Evolutionary conservation across 2,113 vertebrate genomes (phyloP), one percentile per base, ranked within the genome.

Genomic region (Himantopus leucocephalus): DNA sequence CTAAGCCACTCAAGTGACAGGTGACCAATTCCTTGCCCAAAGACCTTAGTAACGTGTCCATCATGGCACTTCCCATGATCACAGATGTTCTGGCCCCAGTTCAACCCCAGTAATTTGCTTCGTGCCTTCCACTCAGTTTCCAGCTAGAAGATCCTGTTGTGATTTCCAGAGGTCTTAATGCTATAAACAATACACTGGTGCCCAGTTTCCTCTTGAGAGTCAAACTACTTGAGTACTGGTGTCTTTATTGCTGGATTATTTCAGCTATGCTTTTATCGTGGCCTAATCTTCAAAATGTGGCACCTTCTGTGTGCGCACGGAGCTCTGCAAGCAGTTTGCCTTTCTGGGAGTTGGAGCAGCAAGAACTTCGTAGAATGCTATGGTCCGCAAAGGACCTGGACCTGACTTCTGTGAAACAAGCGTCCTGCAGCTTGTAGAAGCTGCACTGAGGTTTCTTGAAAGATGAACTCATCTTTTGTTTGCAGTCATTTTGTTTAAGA

Each of bases 41-140:
- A 68, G 66, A 59, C 39, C 22, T 62, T 2, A 20, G 16, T 18
- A 35, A 10, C 5, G 12, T 0, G 0, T 32, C 45, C 29, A 29
- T 64, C 1, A 0, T 10, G 23, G 35, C 34, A 24, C 13, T 63
- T 70, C 21, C 15, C 3, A 2, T 39, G 34, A 26, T 35, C 0
- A 2, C 19, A 32, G 4, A 55, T 32, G 17, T 62, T 17, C 34
- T 88, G 41, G 60, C 23, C 41, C 7, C 18, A 37, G 43, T 45
- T 88, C 60, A 85, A 21, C 4, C 6, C 24, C 56, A 63, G 56
- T 60, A 37, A 35, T 10, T 29, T 9, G 9, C 26, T 45, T 83
- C 24, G 4, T 52, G 39, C 23, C 18, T 84, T 55, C 35, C 7
- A 6, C 34, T 73, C 12, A 1, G 11, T 78, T 87, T 77, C 75